Evolutionary conservation across 1,140 invertebrate genomes (phyloP).

Genomic region (Drosophila lacteicornis): DNA sequence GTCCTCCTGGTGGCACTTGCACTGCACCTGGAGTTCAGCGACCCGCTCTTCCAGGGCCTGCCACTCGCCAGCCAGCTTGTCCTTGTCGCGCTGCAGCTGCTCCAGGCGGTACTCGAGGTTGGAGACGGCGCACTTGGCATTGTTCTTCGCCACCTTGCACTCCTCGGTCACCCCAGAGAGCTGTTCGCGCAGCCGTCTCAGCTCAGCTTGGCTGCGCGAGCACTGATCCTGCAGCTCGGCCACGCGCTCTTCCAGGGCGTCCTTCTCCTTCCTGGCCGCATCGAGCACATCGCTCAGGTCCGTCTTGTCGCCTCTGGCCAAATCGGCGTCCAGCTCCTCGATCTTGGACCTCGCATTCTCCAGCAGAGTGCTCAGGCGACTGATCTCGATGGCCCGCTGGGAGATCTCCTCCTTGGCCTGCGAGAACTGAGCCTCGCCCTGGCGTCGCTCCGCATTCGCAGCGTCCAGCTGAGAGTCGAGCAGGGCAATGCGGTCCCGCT

Average conservation of each 20-base stretch:
- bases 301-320: slow-evolving; percentile 87
- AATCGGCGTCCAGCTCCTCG: slow-evolving; percentile 88
- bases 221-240: slow-evolving; percentile 91
- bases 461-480: slow-evolving; percentile 90
- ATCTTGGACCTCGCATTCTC: slow-evolving; percentile 92
- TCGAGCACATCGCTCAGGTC: slow-evolving; percentile 90
- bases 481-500: slow-evolving; percentile 88
- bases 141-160: slow-evolving; percentile 91
- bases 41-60: slow-evolving; percentile 90
- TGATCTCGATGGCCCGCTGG: slow-evolving; percentile 90
- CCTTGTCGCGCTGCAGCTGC: slow-evolving; percentile 90
- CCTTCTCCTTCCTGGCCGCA: slow-evolving; percentile 89
- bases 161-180: slow-evolving; percentile 91
- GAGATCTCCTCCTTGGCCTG: slow-evolving; percentile 89
- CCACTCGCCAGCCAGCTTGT: slow-evolving; percentile 89
- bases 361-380: slow-evolving; percentile 90
- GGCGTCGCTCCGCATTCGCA: slow-evolving; percentile 89
- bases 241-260: slow-evolving; percentile 89
- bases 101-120: slow-evolving; percentile 92
- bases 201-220: slow-evolving; percentile 91
- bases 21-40: slow-evolving; percentile 89
- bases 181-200: slow-evolving; percentile 90
- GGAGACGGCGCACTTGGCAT: slow-evolving; percentile 91
- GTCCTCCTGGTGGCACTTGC: slow-evolving; percentile 91
- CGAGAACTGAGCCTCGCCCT: slow-evolving; percentile 89